Conservation (phyloP, 2,113 vertebrate genomes). For the Semnornis frantzii region DNA sequence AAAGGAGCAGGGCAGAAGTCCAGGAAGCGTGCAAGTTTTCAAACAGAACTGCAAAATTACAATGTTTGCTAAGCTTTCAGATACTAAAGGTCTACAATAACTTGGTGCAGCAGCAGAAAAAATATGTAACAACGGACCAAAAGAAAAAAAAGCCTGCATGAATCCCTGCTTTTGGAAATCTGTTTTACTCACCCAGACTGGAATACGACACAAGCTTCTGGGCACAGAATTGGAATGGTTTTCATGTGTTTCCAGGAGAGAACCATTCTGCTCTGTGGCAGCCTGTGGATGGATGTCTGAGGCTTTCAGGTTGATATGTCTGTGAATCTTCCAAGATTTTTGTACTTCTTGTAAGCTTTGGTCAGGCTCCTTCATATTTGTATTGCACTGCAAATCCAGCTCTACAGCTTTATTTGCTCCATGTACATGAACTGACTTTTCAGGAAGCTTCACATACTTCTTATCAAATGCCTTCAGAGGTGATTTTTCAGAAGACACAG, state of each 20-base stretch:
- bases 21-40: not conserved
- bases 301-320: not conserved
- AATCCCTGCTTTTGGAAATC: not conserved
- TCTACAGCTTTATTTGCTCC: not conserved
- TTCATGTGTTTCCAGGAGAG: not conserved
- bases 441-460: not conserved
- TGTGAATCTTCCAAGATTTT: not conserved
- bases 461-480: not conserved
- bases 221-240: not conserved
- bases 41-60: not conserved
- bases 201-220: slow-evolving; percentile 21
- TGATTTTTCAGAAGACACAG: not conserved
- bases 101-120: not conserved
- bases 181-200: slow-evolving; percentile 73
- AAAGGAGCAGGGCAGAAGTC: not conserved
- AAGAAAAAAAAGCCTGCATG: not conserved
- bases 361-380: not conserved
- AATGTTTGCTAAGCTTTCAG: not conserved
- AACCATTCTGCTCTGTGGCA: not conserved
- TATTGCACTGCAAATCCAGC: not conserved
- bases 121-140: not conserved
- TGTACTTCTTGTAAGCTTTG: not conserved
- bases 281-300: not conserved
- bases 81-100: not conserved
- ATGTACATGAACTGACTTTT: not conserved